These are phyloP conservation scores for Notarius quadriscutis DNA, from an alignment of 2,113 vertebrate species.

Conservation along the genomic window DNA sequence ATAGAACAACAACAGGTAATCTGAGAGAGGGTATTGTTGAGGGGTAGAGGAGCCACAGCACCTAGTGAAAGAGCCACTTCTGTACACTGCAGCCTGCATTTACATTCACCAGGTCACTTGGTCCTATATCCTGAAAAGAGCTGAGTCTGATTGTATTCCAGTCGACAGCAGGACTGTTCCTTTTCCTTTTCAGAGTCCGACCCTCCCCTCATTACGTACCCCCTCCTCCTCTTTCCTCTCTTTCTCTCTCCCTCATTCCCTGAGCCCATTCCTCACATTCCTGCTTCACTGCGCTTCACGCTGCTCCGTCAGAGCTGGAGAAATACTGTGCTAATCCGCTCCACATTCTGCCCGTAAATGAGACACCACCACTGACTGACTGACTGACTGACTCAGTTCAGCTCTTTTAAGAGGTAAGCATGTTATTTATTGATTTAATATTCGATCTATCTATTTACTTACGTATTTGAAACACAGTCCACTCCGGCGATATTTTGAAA, in stretches of 20 bases:
- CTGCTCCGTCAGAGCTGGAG: slow-evolving; percentile 62
- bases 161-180: slow-evolving; percentile 47
- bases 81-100: neutral
- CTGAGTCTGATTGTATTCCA: slow-evolving; percentile 54
- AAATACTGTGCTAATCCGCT: slow-evolving; percentile 56
- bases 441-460: neutral
- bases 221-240: slow-evolving; percentile 60
- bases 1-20: neutral
- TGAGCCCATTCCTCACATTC: slow-evolving; percentile 80
- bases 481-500: neutral
- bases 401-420: slow-evolving; percentile 47
- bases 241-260: slow-evolving; percentile 62
- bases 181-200: slow-evolving; percentile 55
- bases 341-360: slow-evolving; percentile 43
- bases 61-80: neutral
- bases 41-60: neutral
- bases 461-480: neutral
- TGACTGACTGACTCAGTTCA: neutral
- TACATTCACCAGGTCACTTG: slow-evolving; percentile 10
- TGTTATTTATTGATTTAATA: slow-evolving; percentile 2
- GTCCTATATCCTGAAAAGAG: slow-evolving; percentile 1
- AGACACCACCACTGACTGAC: neutral
- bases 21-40: neutral
- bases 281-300: slow-evolving; percentile 71
- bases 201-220: slow-evolving; percentile 53